Evolutionary conservation across 2,797 vertebrate genomes (phyloP).

Genomic region (Buphagus erythrorhynchus): DNA sequence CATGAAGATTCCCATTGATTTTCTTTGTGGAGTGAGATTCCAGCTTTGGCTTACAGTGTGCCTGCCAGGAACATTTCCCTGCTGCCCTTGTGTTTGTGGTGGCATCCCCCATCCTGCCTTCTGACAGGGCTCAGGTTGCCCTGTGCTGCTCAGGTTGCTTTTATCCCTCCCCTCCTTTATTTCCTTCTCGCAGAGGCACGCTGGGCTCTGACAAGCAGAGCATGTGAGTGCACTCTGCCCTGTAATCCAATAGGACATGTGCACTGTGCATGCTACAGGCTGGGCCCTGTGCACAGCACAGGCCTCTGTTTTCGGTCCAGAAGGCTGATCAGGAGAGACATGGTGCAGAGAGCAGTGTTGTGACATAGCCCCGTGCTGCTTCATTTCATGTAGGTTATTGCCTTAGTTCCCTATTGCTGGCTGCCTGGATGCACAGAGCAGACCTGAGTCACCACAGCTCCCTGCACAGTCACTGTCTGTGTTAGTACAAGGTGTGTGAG

Average conservation of each 20-base stretch:
- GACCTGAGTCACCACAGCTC: background rate
- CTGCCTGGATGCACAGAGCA: background rate
- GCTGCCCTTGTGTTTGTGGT: background rate
- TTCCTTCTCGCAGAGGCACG: background rate
- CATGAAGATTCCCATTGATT: background rate
- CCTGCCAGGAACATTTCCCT: background rate
- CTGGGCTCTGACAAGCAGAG: slow-evolving; percentile 1
- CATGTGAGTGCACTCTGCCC: slow-evolving; percentile 38
- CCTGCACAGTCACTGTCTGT: background rate
- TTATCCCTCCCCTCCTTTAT: background rate
- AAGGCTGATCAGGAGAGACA: slow-evolving; percentile 45
- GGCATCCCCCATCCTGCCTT: background rate
- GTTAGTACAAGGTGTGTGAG: background rate
- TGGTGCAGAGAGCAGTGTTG: background rate
- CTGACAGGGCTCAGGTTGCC: background rate
- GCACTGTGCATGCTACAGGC: slow-evolving; percentile 25
- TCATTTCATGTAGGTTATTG: background rate
- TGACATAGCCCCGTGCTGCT: background rate
- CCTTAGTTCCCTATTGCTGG: background rate
- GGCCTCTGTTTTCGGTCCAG: slow-evolving; percentile 1
- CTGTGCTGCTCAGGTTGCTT: background rate
- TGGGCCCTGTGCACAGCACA: background rate
- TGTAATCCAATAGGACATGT: slow-evolving; percentile 66
- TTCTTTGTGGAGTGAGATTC: background rate
- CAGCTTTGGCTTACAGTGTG: background rate